A percentile compares a stretch with the other conserved stretches of the same genome.
phyloP scores from a whole-genome alignment of 2,888 invertebrate species.

The Cephus rjabovi region DNA sequence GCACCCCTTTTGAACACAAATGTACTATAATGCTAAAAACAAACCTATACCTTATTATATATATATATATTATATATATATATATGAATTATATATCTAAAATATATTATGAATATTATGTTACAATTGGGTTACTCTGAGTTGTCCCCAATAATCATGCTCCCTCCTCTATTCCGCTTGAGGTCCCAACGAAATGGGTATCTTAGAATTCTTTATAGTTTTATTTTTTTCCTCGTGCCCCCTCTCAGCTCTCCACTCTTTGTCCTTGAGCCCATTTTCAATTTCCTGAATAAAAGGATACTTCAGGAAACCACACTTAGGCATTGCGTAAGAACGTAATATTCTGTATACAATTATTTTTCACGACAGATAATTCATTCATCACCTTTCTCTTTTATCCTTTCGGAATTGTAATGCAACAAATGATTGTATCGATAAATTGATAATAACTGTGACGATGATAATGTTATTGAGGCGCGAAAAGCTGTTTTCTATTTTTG shows the following conservation, averaged over 20 bases:
- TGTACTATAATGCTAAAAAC: constrained; percentile 6
- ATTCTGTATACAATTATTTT: constrained; percentile 24
- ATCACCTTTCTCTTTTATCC: constrained; percentile 23
- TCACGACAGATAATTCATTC: constrained; percentile 35
- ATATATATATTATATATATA: constrained; percentile 25
- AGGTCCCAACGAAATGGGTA: constrained; percentile 25
- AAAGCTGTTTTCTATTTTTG: constrained; percentile 43
- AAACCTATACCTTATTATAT: constrained; percentile 5
- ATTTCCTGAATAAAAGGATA: constrained; percentile 27
- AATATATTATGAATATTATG: constrained; percentile 28
- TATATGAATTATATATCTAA: constrained; percentile 25
- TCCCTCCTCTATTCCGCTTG: constrained; percentile 11
- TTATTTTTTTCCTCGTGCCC: constrained; percentile 12
- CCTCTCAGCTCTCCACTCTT: constrained; percentile 3
- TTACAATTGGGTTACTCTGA: constrained; percentile 26
- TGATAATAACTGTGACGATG: too few species aligned
- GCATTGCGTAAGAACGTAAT: constrained; percentile 23
- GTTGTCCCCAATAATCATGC: background rate
- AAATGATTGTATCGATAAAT: too few species aligned
- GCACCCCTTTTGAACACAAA: background rate
- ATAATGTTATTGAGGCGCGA: too few species aligned
- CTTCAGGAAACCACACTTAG: constrained; percentile 32
- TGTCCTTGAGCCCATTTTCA: background rate
- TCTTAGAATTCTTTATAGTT: constrained; percentile 23
- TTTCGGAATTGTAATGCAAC: too few species aligned